These are phyloP conservation scores for Myotis findleyi DNA, from an alignment of 2,797 vertebrate genomes.

Conservation along the genomic window DNA sequence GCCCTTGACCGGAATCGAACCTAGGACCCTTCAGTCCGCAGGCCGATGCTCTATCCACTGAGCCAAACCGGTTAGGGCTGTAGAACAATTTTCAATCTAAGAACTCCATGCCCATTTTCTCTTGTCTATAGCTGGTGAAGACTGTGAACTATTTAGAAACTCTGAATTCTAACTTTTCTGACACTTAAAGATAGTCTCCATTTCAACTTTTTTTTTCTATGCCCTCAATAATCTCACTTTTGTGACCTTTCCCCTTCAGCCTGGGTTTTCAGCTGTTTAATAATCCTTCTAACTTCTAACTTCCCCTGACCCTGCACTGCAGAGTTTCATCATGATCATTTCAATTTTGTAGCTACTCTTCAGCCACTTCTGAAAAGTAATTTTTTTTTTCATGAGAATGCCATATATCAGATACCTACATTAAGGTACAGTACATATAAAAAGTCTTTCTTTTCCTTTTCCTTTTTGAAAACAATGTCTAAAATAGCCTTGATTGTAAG, in stretches of 20 bases:
- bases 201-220: neutral
- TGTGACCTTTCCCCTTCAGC: neutral
- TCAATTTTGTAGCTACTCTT: slow-evolving; percentile 58
- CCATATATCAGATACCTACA: slow-evolving; percentile 54
- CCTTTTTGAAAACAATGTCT: slow-evolving; percentile 14
- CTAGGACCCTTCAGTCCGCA: too few relatives aligned
- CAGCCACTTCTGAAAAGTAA: slow-evolving; percentile 54
- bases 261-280: slow-evolving; percentile 28
- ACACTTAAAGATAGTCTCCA: slow-evolving; percentile 30
- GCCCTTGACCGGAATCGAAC: too few relatives aligned
- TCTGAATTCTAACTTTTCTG: slow-evolving; percentile 38
- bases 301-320: slow-evolving; percentile 35
- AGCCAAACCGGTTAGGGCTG: too few relatives aligned
- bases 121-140: neutral
- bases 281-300: slow-evolving; percentile 57
- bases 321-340: slow-evolving; percentile 62
- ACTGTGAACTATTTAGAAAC: neutral
- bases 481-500: slow-evolving; percentile 24
- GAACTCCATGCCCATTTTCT: neutral
- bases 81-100: neutral
- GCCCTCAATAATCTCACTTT: slow-evolving; percentile 49
- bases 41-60: too few relatives aligned
- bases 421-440: neutral
- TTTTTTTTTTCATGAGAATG: slow-evolving; percentile 65
- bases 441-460: neutral